A percentile compares a stretch with the other conserved stretches of the same genome.
Conservation (phyloP, 2,888 invertebrate species). For the Eristalis tenax region DNA sequence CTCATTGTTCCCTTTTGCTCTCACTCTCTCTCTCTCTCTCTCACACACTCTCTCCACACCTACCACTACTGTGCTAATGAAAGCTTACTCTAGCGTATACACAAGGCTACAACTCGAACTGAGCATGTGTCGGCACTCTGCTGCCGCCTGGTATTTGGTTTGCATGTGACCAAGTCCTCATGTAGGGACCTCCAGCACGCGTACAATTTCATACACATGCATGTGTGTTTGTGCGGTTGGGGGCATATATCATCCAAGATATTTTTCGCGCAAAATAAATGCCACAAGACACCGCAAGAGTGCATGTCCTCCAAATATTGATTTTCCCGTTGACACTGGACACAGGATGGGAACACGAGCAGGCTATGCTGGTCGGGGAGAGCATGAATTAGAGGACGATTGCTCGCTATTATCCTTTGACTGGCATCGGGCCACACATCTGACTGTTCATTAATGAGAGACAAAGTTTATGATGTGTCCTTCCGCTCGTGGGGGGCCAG, state of each 20-base stretch:
- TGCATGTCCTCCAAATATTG: background rate
- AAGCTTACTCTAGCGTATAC: constrained; percentile 65
- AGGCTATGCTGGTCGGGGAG: background rate
- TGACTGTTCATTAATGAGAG: constrained; percentile 14
- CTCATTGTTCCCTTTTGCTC: background rate
- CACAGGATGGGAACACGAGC: background rate
- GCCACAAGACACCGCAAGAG: constrained; percentile 10
- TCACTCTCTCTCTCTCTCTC: constrained; percentile 3
- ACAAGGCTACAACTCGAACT: constrained; percentile 44
- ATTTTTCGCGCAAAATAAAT: constrained; percentile 35
- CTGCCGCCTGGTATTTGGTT: background rate
- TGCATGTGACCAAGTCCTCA: background rate
- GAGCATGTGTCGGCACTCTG: constrained; percentile 61
- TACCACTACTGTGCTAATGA: constrained; percentile 39
- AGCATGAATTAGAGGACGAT: constrained; percentile 14
- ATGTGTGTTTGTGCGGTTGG: background rate
- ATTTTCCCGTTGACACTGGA: background rate
- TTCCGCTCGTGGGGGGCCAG: no score
- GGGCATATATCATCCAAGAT: constrained; percentile 17
- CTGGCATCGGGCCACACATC: background rate
- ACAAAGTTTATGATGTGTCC: constrained; percentile 11
- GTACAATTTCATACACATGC: background rate
- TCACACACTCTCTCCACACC: background rate
- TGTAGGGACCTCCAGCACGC: background rate
- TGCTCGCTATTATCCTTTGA: constrained; percentile 21